Percentiles rank a stretch among this genome's conserved stretches.
These are phyloP conservation scores for Lymantria monacha DNA, from an alignment of 2,888 invertebrate genomes.

Conservation along the genomic window DNA sequence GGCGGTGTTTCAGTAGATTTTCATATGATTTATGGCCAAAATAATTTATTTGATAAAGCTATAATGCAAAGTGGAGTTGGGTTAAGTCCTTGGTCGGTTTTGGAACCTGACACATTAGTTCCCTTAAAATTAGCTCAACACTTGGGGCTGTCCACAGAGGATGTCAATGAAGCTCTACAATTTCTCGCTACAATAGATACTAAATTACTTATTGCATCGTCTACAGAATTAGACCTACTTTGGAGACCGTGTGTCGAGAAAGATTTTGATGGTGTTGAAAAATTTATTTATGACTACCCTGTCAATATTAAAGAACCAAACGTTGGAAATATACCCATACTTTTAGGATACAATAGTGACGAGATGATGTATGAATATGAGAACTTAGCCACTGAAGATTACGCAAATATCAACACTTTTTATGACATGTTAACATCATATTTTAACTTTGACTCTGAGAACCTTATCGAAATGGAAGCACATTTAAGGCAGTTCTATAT, in stretches of 20 bases:
- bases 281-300: constrained; percentile 40
- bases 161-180: constrained; percentile 40
- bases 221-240: constrained; percentile 24
- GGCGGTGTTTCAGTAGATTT: constrained; percentile 48
- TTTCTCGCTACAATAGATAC: constrained; percentile 43
- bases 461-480: constrained; percentile 32
- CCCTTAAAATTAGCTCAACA: constrained; percentile 42
- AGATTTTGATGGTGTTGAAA: constrained; percentile 32
- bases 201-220: constrained; percentile 40
- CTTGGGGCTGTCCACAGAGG: constrained; percentile 40
- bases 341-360: constrained; percentile 41
- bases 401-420: constrained; percentile 22
- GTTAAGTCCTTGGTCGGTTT: constrained; percentile 27
- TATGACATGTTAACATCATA: constrained; percentile 13
- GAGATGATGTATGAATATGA: constrained; percentile 29
- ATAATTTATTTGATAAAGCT: constrained; percentile 47
- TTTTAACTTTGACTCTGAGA: constrained; percentile 36
- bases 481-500: constrained; percentile 51
- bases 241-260: constrained; percentile 50
- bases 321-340: constrained; percentile 32
- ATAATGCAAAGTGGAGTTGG: constrained; percentile 54
- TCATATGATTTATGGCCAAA: constrained; percentile 43
- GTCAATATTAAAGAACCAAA: constrained; percentile 28
- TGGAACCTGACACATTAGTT: constrained; percentile 32
- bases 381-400: constrained; percentile 18